Percentiles rank a stretch among this genome's conserved stretches.
Evolutionary conservation across 2,888 invertebrate species (phyloP).

Genomic region (Patella depressa): DNA sequence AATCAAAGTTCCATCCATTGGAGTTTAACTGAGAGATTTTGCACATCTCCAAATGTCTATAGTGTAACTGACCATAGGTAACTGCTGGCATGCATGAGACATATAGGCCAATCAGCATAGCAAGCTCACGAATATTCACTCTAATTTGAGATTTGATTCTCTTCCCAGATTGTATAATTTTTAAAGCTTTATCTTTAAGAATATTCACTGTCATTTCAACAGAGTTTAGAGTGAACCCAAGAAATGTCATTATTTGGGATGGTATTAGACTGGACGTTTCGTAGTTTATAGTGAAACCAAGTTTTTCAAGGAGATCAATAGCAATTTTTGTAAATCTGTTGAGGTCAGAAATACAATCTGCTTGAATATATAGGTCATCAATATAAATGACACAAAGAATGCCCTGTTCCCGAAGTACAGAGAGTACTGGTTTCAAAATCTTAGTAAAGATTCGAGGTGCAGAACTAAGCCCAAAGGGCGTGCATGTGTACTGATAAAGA

Average conservation of each 20-base stretch:
- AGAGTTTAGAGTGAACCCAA: neutral
- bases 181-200: too few relatives aligned
- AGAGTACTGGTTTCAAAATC: neutral
- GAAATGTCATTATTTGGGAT: neutral
- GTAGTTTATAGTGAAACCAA: neutral
- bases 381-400: neutral
- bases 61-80: neutral
- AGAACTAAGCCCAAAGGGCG: constrained; percentile 24
- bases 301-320: neutral
- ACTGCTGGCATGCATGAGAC: neutral
- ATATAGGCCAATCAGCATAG: neutral
- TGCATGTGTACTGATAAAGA: constrained; percentile 22
- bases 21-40: neutral
- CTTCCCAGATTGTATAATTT: neutral
- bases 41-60: neutral
- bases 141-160: neutral
- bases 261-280: neutral
- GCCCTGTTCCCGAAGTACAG: neutral
- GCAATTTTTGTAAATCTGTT: neutral
- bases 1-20: neutral
- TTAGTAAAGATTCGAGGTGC: neutral
- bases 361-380: neutral
- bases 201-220: neutral
- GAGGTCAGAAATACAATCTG: neutral
- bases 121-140: neutral